phyloP scores from a whole-genome alignment of 2,113 vertebrate genomes.

The Litocranius walleri region DNA sequence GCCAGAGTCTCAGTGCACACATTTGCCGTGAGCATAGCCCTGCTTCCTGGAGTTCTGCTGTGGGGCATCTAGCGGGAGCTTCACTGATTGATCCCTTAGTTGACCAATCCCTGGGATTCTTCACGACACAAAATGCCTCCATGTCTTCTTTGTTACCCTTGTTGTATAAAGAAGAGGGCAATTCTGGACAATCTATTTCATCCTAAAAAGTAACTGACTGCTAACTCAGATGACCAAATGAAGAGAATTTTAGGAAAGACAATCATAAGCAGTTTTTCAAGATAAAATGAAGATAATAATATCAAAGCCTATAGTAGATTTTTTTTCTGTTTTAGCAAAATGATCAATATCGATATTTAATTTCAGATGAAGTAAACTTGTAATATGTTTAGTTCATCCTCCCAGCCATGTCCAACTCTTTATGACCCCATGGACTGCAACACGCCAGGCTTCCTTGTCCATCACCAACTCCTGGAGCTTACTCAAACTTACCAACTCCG shows the following conservation, averaged over 20 bases:
- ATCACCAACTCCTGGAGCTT: neutral
- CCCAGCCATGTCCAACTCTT: neutral
- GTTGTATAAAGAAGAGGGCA: neutral
- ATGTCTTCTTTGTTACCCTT: rapidly evolving
- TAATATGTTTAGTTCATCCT: neutral
- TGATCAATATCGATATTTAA: neutral
- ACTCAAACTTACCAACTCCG: neutral
- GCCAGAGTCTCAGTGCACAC: neutral
- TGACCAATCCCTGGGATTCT: neutral
- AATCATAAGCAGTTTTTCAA: neutral
- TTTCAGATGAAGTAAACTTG: neutral
- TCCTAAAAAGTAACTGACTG: neutral
- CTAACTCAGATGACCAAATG: neutral
- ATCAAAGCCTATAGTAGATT: neutral
- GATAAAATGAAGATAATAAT: neutral
- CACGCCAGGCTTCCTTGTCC: neutral
- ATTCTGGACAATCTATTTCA: neutral
- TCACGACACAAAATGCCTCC: neutral
- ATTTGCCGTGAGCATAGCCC: neutral
- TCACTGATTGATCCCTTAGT: neutral
- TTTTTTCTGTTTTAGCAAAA: neutral
- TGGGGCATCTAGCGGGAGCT: neutral
- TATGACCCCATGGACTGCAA: neutral
- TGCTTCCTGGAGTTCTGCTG: neutral
- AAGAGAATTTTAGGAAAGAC: neutral